Percentiles rank a stretch among this genome's conserved stretches.
Conservation (phyloP, 1,140 invertebrate species). For the Ceratina australensis region DNA sequence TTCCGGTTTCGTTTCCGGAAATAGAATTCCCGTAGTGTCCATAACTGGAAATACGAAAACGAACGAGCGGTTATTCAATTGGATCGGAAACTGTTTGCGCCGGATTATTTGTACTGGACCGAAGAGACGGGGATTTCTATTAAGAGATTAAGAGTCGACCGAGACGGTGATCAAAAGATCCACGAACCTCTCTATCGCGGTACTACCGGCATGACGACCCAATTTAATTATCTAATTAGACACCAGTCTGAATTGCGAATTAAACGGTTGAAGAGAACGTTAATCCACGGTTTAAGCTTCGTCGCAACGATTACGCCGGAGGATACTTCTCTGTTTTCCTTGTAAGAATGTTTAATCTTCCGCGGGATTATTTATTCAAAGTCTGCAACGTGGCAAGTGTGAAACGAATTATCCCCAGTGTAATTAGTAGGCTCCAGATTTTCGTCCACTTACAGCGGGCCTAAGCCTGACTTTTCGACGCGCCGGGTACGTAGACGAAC, state of each 20-base stretch:
- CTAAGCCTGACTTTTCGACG: too few relatives aligned
- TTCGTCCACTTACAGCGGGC: too few relatives aligned
- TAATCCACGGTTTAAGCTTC: slow-evolving; percentile 40
- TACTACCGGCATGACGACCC: slow-evolving; percentile 3
- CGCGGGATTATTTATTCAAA: not conserved
- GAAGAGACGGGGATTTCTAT: not conserved
- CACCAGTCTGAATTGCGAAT: slow-evolving; percentile 32
- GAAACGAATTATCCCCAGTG: not conserved
- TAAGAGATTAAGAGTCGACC: slow-evolving; percentile 19
- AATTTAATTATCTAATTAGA: slow-evolving; percentile 51
- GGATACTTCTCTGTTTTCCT: not conserved
- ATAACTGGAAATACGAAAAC: too few relatives aligned
- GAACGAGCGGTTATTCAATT: not conserved
- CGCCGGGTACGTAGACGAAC: too few relatives aligned
- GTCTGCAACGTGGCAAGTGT: too few relatives aligned
- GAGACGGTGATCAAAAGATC: slow-evolving; percentile 26
- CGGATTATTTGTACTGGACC: slow-evolving; percentile 3
- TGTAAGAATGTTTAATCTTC: not conserved
- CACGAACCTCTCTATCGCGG: slow-evolving; percentile 10
- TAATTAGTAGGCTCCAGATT: too few relatives aligned
- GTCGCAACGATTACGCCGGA: not conserved
- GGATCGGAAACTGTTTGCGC: not conserved
- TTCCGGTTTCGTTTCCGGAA: not conserved
- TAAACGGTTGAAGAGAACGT: slow-evolving; percentile 23
- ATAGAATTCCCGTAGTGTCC: not conserved